Base-by-base conservation (phyloP, 2,888 invertebrate species). In the Ectropis crepuscularia region DNA sequence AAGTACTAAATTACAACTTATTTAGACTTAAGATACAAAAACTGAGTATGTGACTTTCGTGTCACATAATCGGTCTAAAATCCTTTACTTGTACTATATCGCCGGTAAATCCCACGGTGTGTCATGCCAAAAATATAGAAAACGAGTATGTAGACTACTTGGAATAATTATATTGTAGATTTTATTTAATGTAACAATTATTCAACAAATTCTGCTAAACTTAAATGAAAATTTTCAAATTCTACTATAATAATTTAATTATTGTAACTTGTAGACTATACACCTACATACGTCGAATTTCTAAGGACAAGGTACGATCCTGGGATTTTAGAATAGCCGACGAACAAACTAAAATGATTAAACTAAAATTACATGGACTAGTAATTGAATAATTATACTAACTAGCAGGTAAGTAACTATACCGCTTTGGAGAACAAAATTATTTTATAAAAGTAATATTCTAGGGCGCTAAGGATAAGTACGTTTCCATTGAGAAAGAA, bases 281-380 rank as follows among this genome's bases (percentile, higher is more conserved):
- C 11, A 38, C 49, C n/a, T n/a, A 11, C 9, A 7, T 38, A 41
- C 16, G 16, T 41, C 5, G 39, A 9, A 6, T 12, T 7, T 28
- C 11, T 12, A 43, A 53, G 42, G 41, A 53, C n/a, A 12, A 16
- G 16, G 28, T 7, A n/a, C 41, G 41, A 42, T 41, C 47, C 47
- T 51, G 38, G 57, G 46, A 61, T 39, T 57, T 61, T 63, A 71
- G 71, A 75, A 77, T 77, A 81, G 82, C 86, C 86, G 86, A 85
- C 88, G 84, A 83, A 87, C 79, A 76, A 28, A 83, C 87, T 89
- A 88, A 83, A 77, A 83, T 85, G 80, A 87, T 89, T 87, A 89
- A 80, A 86, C 88, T 90, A 90, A 87, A 82, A 88, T 90, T 91
- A 92, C 81, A 87, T 88, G 89, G 92, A 92, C 92, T 92, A 92